Conservation (phyloP, 2,888 invertebrate genomes). For the Mechanitis mazaeus region DNA sequence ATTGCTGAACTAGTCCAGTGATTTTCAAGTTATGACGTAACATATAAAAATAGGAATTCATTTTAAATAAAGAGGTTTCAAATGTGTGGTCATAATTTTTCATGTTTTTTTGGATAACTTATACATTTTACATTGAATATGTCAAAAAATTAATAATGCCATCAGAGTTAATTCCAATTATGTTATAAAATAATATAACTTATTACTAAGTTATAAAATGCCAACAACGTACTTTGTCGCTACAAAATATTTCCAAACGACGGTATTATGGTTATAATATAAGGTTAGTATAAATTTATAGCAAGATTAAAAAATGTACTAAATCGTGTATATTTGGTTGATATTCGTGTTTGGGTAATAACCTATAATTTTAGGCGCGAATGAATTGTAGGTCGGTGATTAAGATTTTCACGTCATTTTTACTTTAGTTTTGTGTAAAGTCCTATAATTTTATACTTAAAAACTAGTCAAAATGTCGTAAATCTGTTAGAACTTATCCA, state of each 20-base stretch:
- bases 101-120: too few species aligned
- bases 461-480: not conserved
- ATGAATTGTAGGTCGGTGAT: slow-evolving; percentile 12
- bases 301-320: slow-evolving; percentile 4
- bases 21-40: too few species aligned
- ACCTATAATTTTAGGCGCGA: slow-evolving; percentile 23
- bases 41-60: too few species aligned
- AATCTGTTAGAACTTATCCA: too few species aligned
- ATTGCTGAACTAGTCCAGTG: too few species aligned
- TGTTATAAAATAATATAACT: not conserved
- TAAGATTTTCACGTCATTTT: slow-evolving; percentile 2
- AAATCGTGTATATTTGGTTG: slow-evolving; percentile 8
- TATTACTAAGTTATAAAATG: not conserved
- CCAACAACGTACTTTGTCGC: not conserved
- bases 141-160: too few species aligned
- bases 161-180: not conserved
- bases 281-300: slow-evolving; percentile 11
- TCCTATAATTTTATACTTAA: not conserved
- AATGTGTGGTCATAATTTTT: too few species aligned
- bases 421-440: not conserved
- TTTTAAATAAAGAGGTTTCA: too few species aligned
- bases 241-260: slow-evolving; percentile 4
- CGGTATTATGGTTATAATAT: slow-evolving; percentile 9
- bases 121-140: too few species aligned
- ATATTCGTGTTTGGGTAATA: slow-evolving; percentile 18